These are phyloP conservation scores for Arizona elegans DNA, from an alignment of 2,113 vertebrate species.

Conservation along the genomic window DNA sequence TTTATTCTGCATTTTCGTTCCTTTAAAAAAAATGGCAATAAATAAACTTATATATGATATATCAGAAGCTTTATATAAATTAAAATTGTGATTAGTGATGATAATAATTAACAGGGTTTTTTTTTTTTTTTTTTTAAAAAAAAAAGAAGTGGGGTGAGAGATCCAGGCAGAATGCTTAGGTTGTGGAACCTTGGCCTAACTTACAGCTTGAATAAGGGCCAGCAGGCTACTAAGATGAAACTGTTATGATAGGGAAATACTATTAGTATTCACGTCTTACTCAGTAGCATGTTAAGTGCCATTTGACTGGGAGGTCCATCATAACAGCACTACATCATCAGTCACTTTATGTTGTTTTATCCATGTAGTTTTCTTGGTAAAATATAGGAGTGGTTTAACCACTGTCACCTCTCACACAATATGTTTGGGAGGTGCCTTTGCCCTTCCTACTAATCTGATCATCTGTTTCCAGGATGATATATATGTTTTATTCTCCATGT, in stretches of 20 bases:
- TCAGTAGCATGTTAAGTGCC: background rate
- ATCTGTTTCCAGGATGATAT: background rate
- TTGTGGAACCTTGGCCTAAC: background rate
- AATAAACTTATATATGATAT: background rate
- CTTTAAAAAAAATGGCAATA: background rate
- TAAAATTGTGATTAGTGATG: background rate
- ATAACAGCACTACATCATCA: background rate
- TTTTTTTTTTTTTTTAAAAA: no score
- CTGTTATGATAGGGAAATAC: background rate
- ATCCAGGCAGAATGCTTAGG: background rate
- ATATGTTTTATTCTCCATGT: background rate
- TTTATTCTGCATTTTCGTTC: background rate
- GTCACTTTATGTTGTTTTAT: background rate
- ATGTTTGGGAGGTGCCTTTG: background rate
- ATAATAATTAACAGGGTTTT: background rate
- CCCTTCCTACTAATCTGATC: background rate
- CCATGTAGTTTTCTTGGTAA: background rate
- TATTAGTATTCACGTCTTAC: background rate
- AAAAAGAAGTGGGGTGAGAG: background rate
- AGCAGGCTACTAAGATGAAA: background rate
- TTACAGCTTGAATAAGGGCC: background rate
- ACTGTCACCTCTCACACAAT: background rate
- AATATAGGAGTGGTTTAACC: background rate
- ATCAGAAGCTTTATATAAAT: background rate
- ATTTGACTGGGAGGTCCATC: background rate